A percentile compares a stretch with the other conserved stretches of the same genome.
phyloP scores from a whole-genome alignment of 37 sponge, comb jelly and placozoan genomes.

The Amphimedon queenslandica region DNA sequence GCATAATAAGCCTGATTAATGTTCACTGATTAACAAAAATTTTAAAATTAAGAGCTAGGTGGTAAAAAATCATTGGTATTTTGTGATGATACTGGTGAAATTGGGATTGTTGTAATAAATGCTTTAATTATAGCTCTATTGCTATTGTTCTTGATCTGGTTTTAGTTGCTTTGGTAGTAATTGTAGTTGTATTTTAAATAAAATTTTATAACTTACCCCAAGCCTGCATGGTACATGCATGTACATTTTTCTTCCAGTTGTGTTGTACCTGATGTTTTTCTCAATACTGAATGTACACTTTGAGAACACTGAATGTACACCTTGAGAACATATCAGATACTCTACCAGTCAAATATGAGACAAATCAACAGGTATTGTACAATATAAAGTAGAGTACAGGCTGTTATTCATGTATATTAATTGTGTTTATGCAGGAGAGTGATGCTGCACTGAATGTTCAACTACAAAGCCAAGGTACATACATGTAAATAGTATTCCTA shows the following conservation, averaged over 20 bases:
- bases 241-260: slow-evolving; percentile 12
- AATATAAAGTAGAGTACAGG: slow-evolving; percentile 1
- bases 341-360: slow-evolving; percentile 76
- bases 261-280: slow-evolving; percentile 71
- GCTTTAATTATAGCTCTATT: too few species aligned
- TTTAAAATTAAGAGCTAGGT: too few species aligned
- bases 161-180: too few species aligned
- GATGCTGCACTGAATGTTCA: not conserved
- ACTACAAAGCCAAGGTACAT: not conserved
- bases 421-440: not conserved
- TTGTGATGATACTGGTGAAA: too few species aligned
- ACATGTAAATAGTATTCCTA: not conserved
- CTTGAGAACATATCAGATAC: slow-evolving; percentile 73
- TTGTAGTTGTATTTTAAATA: too few species aligned
- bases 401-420: not conserved
- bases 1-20: too few species aligned
- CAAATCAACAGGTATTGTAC: slow-evolving; percentile 20
- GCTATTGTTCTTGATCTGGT: too few species aligned
- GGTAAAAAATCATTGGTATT: too few species aligned
- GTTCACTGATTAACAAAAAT: too few species aligned
- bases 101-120: too few species aligned
- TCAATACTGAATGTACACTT: slow-evolving; percentile 59
- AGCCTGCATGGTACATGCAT: too few species aligned
- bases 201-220: too few species aligned
- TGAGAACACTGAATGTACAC: slow-evolving; percentile 44